Evolutionary conservation across 2,113 vertebrate species (phyloP).

Genomic region (Lathamus discolor): DNA sequence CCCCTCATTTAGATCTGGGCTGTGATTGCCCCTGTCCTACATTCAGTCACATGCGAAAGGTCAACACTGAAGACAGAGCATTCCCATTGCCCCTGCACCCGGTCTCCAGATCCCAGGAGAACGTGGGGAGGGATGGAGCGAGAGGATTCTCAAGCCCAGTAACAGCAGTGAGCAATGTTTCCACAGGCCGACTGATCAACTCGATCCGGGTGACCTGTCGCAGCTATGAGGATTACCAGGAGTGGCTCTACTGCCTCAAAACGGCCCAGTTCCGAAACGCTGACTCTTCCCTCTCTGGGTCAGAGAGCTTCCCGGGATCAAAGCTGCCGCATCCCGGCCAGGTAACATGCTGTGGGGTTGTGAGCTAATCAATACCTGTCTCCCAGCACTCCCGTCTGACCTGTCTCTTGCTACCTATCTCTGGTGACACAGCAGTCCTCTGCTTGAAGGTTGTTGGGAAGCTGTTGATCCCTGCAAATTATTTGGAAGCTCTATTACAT

Average conservation of each 20-base stretch:
- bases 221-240: constrained; percentile 73
- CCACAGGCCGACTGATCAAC: constrained; percentile 75
- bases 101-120: fast-evolving
- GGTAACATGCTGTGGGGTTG: constrained; percentile 31
- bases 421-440: neutral
- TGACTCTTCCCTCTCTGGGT: constrained; percentile 46
- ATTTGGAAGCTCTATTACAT: neutral
- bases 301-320: constrained; percentile 66
- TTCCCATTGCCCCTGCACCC: fast-evolving
- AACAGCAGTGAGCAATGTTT: neutral
- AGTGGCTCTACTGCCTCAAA: constrained; percentile 76
- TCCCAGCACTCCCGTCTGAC: neutral
- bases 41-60: fast-evolving
- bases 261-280: constrained; percentile 49
- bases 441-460: neutral
- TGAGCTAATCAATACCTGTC: fast-evolving
- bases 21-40: neutral
- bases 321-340: constrained; percentile 1
- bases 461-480: neutral
- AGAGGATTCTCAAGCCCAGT: neutral
- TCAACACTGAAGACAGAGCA: neutral
- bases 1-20: neutral
- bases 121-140: fast-evolving
- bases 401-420: neutral
- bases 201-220: constrained; percentile 78